Evolutionary conservation across 2,797 vertebrate genomes (phyloP), one percentile per base, ranked within the genome.

Genomic region (Coracias cyanogaster): DNA sequence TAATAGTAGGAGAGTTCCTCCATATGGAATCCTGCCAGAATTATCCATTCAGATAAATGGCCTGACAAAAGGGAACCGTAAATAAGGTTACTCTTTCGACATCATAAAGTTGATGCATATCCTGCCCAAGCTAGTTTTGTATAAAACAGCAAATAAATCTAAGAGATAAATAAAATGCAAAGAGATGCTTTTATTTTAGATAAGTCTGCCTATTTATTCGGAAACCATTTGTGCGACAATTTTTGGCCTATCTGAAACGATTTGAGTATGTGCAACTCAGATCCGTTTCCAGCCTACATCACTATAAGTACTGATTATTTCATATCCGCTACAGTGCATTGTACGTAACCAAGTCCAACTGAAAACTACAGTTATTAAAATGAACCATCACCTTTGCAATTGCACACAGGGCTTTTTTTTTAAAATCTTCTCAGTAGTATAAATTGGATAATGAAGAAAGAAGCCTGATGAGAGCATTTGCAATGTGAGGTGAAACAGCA

Each of bases 61-160:
- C 31, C 87, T 88, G 89, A 96, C 84, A 96, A 90, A 93, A 95
- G 8, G 43, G 49, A 95, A 69, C 66, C 76, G 88, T 92, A 96
- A 96, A 94, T 84, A 90, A 94, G 51, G 62, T 84, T 91, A 93
- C 58, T 82, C 79, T 91, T 91, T 94, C 1, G 2, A 88, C 82
- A 95, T 91, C 89, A 84, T 81, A 46, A 94, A 95, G 66, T 78
- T 94, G 96, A 94, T 10, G 41, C 80, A 90, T 64, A 83, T 89
- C 85, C 82, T 94, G 87, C 82, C 70, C 70, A 49, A 93, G 54
- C 51, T 79, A 82, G 73, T 90, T 96, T 82, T 84, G 49, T 82
- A 91, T 57, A 83, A 94, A 95, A 79, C 70, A 81, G 73, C 77
- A 95, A 91, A 95, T 94, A 95, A 95, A 97, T 93, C 93, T 89